Evolutionary conservation across 2,797 vertebrate species (phyloP), one percentile per base, ranked within the genome.

Genomic region (Lepus townsendii): DNA sequence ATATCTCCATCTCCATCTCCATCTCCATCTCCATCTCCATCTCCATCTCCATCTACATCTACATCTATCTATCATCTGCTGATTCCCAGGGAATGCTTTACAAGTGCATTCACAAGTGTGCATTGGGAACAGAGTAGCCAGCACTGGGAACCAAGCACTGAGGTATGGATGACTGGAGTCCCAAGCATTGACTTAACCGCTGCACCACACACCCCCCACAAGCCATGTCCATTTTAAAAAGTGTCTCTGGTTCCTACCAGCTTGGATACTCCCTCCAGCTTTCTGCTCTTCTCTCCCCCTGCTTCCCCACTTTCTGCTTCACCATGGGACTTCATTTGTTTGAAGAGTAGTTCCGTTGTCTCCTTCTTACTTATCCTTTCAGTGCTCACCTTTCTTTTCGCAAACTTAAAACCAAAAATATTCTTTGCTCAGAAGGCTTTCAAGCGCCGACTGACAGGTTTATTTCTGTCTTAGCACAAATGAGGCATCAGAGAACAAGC

Each of bases 391-490:
- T 92, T 92, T 83, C 22, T 57, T 79, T 94, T 76, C 54, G 88
- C 14, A 80, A 71, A 35, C 38, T 65, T 26, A 14, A 90, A 96
- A 38, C 19, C 68, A n/a, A 88, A 86, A 66, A 52, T 78, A 79
- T 27, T 72, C 19, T 78, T 93, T 95, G 73, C 78, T 47, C 32
- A 76, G 52, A 86, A 82, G 66, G 7, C 60, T 93, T 65, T 85
- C 47, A 42, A 24, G 16, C 68, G 7, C 50, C 10, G 65, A 54
- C 11, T 85, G 86, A 69, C 35, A 78, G 26, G 42, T 88, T 94
- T 66, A 90, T 93, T 88, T 85, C 83, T 63, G 14, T 68, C 60
- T 90, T 84, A 76, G 50, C 27, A 84, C 47, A 86, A 86, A 75
- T 72, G 60, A 78, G 60, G 5, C 13, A 65, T 60, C 32, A n/a